Percentiles rank a stretch among this genome's conserved stretches.
Conservation (phyloP, 1,140 invertebrate genomes). For the Ceratosolen solmsi region DNA sequence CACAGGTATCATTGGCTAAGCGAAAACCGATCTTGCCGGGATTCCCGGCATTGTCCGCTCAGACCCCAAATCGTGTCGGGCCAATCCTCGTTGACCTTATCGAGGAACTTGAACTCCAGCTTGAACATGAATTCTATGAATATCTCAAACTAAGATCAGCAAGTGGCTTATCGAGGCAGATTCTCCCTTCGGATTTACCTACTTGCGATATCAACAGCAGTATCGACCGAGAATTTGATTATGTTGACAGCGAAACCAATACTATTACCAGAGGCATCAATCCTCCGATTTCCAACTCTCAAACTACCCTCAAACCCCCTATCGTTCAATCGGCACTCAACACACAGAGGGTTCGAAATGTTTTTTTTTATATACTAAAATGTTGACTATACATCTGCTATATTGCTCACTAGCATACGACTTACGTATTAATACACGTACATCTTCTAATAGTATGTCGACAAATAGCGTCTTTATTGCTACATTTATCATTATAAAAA, state of each 20-base stretch:
- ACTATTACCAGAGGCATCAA: slow-evolving; percentile 8
- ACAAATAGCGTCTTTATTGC: too few species aligned
- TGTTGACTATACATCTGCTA: too few species aligned
- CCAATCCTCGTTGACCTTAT: slow-evolving; percentile 75
- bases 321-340: neutral
- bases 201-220: neutral
- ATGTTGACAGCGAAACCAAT: slow-evolving; percentile 20
- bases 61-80: slow-evolving; percentile 68
- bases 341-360: neutral
- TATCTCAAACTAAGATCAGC: slow-evolving; percentile 54
- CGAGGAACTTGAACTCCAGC: slow-evolving; percentile 72
- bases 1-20: neutral
- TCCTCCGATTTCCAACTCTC: neutral
- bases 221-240: neutral
- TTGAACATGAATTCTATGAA: slow-evolving; percentile 66
- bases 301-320: slow-evolving; percentile 18
- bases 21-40: neutral
- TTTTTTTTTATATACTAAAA: neutral
- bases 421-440: too few species aligned
- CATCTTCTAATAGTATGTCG: too few species aligned
- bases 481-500: too few species aligned
- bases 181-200: neutral
- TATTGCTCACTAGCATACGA: too few species aligned
- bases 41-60: neutral
- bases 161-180: neutral